These are phyloP conservation scores for Girardinus metallicus DNA, from an alignment of 2,797 vertebrate genomes.

Conservation along the genomic window DNA sequence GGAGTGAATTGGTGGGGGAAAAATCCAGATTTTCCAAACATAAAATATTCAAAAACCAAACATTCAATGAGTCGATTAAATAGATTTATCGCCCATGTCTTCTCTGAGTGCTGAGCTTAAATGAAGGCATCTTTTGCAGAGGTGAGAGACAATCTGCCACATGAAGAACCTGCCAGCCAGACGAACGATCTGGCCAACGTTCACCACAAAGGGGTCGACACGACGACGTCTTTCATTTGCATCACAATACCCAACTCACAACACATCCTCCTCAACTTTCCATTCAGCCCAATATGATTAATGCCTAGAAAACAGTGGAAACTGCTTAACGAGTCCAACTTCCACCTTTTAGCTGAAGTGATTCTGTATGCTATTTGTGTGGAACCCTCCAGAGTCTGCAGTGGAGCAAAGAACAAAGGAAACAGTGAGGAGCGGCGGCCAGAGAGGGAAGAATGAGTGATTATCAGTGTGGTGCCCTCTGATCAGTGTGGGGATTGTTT, in stretches of 20 bases:
- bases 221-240: constrained; percentile 62
- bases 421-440: constrained; percentile 26
- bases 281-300: constrained; percentile 56
- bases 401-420: constrained; percentile 50
- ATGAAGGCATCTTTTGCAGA: constrained; percentile 37
- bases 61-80: too few relatives aligned
- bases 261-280: constrained; percentile 47
- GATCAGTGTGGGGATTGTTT: constrained; percentile 68
- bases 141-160: constrained; percentile 27
- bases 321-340: constrained; percentile 53
- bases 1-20: too few relatives aligned
- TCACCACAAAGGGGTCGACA: constrained; percentile 47
- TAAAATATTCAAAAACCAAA: too few relatives aligned
- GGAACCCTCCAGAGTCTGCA: constrained; percentile 16
- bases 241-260: constrained; percentile 47
- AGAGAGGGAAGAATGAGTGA: constrained; percentile 49
- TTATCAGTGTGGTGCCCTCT: constrained; percentile 63
- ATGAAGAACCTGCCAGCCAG: constrained; percentile 42
- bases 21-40: too few relatives aligned
- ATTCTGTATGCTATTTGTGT: constrained; percentile 26
- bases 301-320: constrained; percentile 32
- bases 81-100: too few relatives aligned
- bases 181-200: constrained; percentile 52
- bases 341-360: constrained; percentile 44
- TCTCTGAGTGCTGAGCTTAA: constrained; percentile 26